Percentiles rank a stretch among this genome's conserved stretches.
These are phyloP conservation scores for Cliona cf. orientalis DNA, from an alignment of 37 sponge, comb jelly and placozoan species.

Conservation along the genomic window DNA sequence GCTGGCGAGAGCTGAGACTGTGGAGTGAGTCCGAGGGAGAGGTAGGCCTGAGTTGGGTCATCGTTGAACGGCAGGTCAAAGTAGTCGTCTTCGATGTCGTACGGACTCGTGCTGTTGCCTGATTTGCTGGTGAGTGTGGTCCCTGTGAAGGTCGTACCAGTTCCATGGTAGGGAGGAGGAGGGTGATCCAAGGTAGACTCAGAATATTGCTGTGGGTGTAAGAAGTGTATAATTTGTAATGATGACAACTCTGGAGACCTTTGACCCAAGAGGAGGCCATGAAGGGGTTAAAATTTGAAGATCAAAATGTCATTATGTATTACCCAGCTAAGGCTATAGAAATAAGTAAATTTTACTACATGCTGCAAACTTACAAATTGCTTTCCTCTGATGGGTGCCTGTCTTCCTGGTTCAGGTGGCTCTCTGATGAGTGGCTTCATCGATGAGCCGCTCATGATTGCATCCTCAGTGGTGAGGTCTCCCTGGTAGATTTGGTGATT, in stretches of 20 bases:
- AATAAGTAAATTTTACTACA: neutral
- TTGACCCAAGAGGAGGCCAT: too few species aligned
- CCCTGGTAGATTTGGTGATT: constrained; percentile 19
- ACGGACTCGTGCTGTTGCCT: neutral
- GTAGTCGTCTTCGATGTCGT: constrained; percentile 53
- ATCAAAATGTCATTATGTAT: too few species aligned
- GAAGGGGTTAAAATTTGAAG: too few species aligned
- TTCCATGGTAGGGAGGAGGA: constrained; percentile 12
- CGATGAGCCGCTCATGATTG: constrained; percentile 19
- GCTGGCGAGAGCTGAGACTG: constrained; percentile 82
- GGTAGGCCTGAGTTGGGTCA: constrained; percentile 62
- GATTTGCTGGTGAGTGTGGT: constrained; percentile 4
- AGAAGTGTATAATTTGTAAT: neutral
- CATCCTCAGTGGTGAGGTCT: constrained; percentile 13
- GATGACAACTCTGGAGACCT: too few species aligned
- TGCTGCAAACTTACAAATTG: too few species aligned
- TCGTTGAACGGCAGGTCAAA: constrained; percentile 64
- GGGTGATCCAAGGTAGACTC: neutral
- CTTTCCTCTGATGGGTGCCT: too few species aligned
- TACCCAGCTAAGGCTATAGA: too few species aligned
- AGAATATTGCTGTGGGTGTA: neutral
- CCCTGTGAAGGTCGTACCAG: neutral
- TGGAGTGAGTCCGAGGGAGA: constrained; percentile 86
- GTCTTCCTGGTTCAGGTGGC: constrained; percentile 1
- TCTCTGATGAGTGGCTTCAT: constrained; percentile 3